Evolutionary conservation across 2,797 vertebrate genomes (phyloP), one percentile per base, ranked within the genome.

Genomic region (Taeniopygia guttata): DNA sequence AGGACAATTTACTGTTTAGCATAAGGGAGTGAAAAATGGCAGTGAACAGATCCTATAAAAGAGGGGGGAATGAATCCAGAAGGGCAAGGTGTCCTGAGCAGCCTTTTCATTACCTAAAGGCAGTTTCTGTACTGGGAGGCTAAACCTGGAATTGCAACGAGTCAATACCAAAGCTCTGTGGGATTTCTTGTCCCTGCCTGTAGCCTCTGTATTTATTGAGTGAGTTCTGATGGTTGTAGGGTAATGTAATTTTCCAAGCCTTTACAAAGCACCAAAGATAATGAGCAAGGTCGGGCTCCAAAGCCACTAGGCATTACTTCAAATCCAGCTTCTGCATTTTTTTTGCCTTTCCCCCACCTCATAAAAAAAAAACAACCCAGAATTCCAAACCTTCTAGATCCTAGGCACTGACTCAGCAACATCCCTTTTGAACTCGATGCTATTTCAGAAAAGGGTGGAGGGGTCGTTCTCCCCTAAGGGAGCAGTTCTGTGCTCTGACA

Each of bases 211-310:
- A 63, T 94, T 92, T 96, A 97, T 82, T 89, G 96, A 98, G 92
- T 75, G 51, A 96, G 85, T 88, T 69, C 92, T 81, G 95, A 95
- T 94, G 93, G 91, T 55, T 55, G 91, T 88, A 48, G 91, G 94
- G 93, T 97, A 98, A 96, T 97, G 97, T 95, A 96, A 97, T 98
- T 98, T 97, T 97, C 95, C 93, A 86, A 95, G 88, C 69, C 90
- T 93, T 90, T 90, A 95, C 94, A 91, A 97, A 96, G 96, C 94
- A 94, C 94, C 84, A 26, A 91, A 98, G 97, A 98, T 98, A 98
- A 98, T 96, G 97, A 97, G 96, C 97, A 97, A 98, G 96, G 98
- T 97, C 95, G 95, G 85, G 94, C 94, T 96, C 95, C 92, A 97
- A 98, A 96, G 87, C 69, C 64, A 30, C 43, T 32, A n/a, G 42